Evolutionary conservation across 2,888 invertebrate genomes (phyloP).

Genomic region (Aphodius granarius): DNA sequence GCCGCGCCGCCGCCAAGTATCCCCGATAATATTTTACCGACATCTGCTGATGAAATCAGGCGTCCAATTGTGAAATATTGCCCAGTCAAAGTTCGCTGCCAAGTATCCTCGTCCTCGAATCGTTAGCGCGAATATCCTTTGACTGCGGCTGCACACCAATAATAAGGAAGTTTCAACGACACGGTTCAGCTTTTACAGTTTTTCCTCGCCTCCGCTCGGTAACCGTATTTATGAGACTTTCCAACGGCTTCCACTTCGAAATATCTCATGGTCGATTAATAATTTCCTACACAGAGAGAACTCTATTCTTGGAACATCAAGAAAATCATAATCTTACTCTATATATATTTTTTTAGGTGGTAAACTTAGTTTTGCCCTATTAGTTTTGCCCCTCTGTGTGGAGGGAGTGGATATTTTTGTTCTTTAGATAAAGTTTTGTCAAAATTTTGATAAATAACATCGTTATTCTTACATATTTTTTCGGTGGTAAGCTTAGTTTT

Average conservation of each 20-base stretch:
- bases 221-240: neutral
- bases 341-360: no score
- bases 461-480: no score
- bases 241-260: neutral
- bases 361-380: no score
- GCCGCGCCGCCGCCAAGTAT: neutral
- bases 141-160: neutral
- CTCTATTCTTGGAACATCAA: no score
- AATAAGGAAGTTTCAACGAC: neutral
- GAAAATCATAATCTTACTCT: no score
- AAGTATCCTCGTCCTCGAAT: neutral
- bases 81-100: constrained; percentile 6
- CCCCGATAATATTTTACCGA: constrained; percentile 2
- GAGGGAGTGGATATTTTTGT: no score
- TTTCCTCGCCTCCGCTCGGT: neutral
- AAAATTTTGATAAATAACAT: no score
- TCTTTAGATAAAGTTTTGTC: no score
- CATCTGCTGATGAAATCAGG: constrained; percentile 12
- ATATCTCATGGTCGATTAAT: neutral
- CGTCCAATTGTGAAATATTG: constrained; percentile 13
- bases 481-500: no score
- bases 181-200: neutral
- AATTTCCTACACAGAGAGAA: no score
- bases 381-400: no score
- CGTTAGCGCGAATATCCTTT: neutral